Evolutionary conservation across 2,113 vertebrate species (phyloP).

Genomic region (Peromyscus californicus): DNA sequence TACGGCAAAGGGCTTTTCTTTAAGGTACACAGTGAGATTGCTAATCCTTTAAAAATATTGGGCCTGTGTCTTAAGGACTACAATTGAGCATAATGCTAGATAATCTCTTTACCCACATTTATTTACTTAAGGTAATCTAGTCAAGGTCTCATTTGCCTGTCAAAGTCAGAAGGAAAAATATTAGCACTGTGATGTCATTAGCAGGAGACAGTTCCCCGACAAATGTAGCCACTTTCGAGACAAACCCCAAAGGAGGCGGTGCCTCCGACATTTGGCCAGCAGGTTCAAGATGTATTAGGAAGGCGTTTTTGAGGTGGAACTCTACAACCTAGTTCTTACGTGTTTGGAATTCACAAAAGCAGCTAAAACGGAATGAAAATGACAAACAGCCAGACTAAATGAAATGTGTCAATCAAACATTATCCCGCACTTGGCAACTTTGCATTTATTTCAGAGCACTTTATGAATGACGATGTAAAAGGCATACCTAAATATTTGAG

Average conservation of each 20-base stretch:
- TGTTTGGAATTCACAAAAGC: slow-evolving; percentile 23
- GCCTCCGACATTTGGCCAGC: not conserved
- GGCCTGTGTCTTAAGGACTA: not conserved
- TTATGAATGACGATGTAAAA: not conserved
- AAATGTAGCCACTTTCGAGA: slow-evolving; percentile 42
- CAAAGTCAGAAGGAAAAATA: slow-evolving; percentile 46
- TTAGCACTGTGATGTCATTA: slow-evolving; percentile 10
- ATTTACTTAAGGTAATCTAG: slow-evolving; percentile 66
- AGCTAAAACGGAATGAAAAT: not conserved
- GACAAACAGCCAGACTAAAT: slow-evolving; percentile 47
- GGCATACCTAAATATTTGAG: not conserved
- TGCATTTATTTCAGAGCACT: not conserved
- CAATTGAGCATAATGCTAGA: slow-evolving; percentile 9
- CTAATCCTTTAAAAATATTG: slow-evolving; percentile 49
- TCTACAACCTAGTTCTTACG: not conserved
- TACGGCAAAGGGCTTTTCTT: slow-evolving; percentile 39
- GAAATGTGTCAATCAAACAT: not conserved
- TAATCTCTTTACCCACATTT: slow-evolving; percentile 48
- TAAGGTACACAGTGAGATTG: slow-evolving; percentile 1
- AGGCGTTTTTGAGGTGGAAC: slow-evolving; percentile 35
- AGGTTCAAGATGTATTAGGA: not conserved
- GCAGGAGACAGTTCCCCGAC: slow-evolving; percentile 42
- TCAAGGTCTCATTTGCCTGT: slow-evolving; percentile 57
- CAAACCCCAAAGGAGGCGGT: not conserved
- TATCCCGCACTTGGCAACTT: not conserved